These are phyloP conservation scores for Radopholus similis DNA, from an alignment of 1,140 invertebrate species.

Conservation along the genomic window DNA sequence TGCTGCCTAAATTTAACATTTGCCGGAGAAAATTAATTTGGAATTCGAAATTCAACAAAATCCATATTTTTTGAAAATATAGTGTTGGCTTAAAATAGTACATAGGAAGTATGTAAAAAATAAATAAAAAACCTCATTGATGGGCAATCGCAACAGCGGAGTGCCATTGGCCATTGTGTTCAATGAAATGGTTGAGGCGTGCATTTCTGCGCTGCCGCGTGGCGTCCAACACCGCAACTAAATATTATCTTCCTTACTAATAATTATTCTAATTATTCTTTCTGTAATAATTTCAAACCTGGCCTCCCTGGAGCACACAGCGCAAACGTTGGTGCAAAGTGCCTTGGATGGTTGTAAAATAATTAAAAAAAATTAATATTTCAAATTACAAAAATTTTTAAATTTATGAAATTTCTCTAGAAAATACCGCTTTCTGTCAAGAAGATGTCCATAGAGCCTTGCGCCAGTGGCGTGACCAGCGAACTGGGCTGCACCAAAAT, in stretches of 20 bases:
- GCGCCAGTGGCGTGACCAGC: conserved; percentile 2
- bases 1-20: background rate
- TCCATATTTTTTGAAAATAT: too few species aligned
- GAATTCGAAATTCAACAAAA: too few species aligned
- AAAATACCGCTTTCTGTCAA: conserved; percentile 6
- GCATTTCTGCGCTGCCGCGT: background rate
- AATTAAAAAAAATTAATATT: background rate
- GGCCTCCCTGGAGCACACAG: conserved; percentile 9
- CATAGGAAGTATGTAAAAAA: too few species aligned
- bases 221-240: conserved; percentile 1
- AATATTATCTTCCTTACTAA: too few species aligned
- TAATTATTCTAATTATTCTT: too few species aligned
- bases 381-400: background rate
- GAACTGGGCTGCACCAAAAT: conserved; percentile 13
- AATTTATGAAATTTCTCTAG: background rate
- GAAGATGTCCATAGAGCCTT: conserved; percentile 14
- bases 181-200: background rate
- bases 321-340: conserved; percentile 7
- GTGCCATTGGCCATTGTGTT: background rate
- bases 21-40: background rate
- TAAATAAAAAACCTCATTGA: conserved; percentile 4
- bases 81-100: too few species aligned
- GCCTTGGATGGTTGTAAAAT: background rate
- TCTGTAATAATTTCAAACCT: too few species aligned
- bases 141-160: background rate